Evolutionary conservation across 2,113 vertebrate genomes (phyloP).

Genomic region (Meriones unguiculatus): DNA sequence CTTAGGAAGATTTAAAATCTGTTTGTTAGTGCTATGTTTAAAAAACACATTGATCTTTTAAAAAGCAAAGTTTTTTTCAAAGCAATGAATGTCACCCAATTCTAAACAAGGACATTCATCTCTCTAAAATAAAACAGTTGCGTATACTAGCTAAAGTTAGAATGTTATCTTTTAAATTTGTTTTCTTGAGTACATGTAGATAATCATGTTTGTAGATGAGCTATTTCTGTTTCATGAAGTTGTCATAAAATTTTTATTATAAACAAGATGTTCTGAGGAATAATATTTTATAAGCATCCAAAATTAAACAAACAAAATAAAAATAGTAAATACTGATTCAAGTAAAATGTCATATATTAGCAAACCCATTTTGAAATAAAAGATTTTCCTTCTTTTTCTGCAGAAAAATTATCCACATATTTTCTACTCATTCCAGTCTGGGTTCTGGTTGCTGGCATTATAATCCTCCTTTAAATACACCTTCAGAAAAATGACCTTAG

Average conservation of each 20-base stretch:
- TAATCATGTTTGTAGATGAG: conserved; percentile 67
- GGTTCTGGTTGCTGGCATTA: neutral
- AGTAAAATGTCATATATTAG: conserved; percentile 46
- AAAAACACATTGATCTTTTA: conserved; percentile 40
- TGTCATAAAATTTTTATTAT: conserved; percentile 71
- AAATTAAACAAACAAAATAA: conserved; percentile 74
- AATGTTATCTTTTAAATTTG: conserved; percentile 76
- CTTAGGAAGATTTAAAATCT: conserved; percentile 63
- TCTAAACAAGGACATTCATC: conserved; percentile 72
- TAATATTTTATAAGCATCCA: conserved; percentile 71
- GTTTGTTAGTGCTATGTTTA: conserved; percentile 67
- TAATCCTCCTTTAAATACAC: conserved; percentile 40
- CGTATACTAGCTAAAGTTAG: conserved; percentile 66
- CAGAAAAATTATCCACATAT: conserved; percentile 46
- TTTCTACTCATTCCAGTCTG: conserved; percentile 28
- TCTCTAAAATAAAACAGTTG: conserved; percentile 75
- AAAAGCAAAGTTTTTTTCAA: conserved; percentile 66
- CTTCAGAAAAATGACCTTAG: conserved; percentile 41
- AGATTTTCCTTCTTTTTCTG: conserved; percentile 35
- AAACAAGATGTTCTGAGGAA: conserved; percentile 73
- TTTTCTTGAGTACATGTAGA: conserved; percentile 66
- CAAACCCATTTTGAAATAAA: conserved; percentile 46
- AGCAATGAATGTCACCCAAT: conserved; percentile 71
- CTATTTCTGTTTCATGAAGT: conserved; percentile 72
- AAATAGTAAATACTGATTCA: conserved; percentile 65